These are phyloP conservation scores for Coremacera marginata DNA, from an alignment of 2,888 invertebrate species.

Conservation along the genomic window DNA sequence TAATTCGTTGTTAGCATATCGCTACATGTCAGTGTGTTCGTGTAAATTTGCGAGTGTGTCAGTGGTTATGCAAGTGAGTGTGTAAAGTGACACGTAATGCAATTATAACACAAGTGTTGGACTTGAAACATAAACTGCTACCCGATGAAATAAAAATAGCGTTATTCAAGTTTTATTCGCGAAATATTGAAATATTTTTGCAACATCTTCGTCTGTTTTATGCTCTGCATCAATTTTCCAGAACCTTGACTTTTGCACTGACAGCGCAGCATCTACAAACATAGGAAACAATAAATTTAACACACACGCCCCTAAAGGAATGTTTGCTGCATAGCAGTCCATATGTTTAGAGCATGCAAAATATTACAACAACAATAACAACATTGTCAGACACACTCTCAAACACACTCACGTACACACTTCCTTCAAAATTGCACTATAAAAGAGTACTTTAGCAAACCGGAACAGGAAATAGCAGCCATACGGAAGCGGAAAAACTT, in stretches of 20 bases:
- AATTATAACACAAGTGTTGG: neutral
- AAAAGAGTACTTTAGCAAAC: neutral
- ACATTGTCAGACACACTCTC: neutral
- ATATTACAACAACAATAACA: neutral
- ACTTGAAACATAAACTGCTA: neutral
- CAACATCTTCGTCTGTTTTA: neutral
- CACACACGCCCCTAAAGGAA: neutral
- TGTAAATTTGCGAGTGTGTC: neutral
- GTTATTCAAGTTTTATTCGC: neutral
- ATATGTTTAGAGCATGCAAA: neutral
- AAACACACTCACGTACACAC: neutral
- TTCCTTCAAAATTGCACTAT: neutral
- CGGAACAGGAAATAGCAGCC: conserved; percentile 13
- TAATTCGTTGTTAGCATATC: conserved; percentile 16
- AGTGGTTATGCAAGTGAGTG: neutral
- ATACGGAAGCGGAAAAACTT: conserved; percentile 27
- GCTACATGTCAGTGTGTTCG: neutral
- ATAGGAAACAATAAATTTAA: neutral
- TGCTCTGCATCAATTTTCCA: neutral
- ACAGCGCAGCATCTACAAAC: neutral
- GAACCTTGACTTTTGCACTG: conserved; percentile 5
- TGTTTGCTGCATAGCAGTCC: neutral
- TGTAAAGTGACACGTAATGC: conserved; percentile 22
- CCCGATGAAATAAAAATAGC: neutral
- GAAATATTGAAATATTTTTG: neutral